Percentiles rank a stretch among this genome's conserved stretches.
phyloP scores from a whole-genome alignment of 2,888 invertebrate genomes.

The Volucella zonaria region DNA sequence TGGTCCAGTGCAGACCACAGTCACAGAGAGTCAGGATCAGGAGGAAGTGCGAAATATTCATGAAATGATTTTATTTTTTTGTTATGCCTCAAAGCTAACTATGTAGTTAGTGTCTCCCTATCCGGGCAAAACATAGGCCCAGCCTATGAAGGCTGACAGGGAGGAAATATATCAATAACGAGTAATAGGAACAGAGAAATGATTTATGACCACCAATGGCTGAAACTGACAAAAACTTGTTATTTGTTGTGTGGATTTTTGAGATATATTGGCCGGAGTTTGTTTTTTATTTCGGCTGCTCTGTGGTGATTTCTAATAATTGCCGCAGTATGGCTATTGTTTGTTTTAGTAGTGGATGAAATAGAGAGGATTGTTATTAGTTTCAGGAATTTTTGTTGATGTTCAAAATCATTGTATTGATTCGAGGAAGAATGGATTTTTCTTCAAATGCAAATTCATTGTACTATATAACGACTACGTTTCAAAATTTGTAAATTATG shows the following conservation, averaged over 20 bases:
- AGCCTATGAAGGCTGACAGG: background rate
- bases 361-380: too few relatives aligned
- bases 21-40: background rate
- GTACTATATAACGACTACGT: too few relatives aligned
- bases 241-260: conserved; percentile 59
- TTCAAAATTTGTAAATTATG: too few relatives aligned
- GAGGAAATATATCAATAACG: conserved; percentile 40
- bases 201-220: conserved; percentile 68
- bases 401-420: too few relatives aligned
- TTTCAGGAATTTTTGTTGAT: too few relatives aligned
- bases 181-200: conserved; percentile 34
- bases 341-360: conserved; percentile 7
- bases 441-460: too few relatives aligned
- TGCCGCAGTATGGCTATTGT: background rate
- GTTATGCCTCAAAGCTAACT: conserved; percentile 27
- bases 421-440: too few relatives aligned
- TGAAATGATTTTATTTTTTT: conserved; percentile 5
- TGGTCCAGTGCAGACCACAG: background rate
- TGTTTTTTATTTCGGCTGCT: background rate
- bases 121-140: background rate
- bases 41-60: conserved; percentile 15
- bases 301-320: background rate
- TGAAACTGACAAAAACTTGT: conserved; percentile 63
- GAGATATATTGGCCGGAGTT: conserved; percentile 48
- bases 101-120: conserved; percentile 3